Percentiles rank a stretch among this genome's conserved stretches.
These are phyloP conservation scores for Micrasema longulum DNA, from an alignment of 1,140 invertebrate species.

Conservation along the genomic window DNA sequence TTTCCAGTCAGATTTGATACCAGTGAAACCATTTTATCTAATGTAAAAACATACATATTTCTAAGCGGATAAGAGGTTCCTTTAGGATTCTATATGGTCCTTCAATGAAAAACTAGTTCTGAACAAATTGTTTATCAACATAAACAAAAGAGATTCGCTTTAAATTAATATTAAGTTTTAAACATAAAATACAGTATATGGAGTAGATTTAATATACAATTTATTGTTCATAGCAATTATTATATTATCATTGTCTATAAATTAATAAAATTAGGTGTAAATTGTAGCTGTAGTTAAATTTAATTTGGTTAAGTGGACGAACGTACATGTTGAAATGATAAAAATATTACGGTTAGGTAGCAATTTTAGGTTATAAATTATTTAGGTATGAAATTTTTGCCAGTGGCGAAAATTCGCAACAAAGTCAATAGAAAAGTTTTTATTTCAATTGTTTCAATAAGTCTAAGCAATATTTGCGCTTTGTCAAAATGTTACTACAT, in stretches of 20 bases:
- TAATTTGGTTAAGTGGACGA: background rate
- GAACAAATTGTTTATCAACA: no score
- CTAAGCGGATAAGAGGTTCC: background rate
- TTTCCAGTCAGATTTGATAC: no score
- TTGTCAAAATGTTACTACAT: no score
- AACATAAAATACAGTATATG: conserved; percentile 7
- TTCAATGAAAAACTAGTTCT: no score
- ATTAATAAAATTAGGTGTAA: conserved; percentile 10
- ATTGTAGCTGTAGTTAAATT: background rate
- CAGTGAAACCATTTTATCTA: no score
- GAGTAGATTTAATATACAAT: conserved; percentile 18
- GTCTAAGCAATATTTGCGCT: no score
- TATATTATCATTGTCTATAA: conserved; percentile 5
- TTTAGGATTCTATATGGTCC: no score
- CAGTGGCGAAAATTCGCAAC: background rate
- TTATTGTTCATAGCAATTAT: conserved; percentile 27
- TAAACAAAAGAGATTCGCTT: conserved; percentile 6
- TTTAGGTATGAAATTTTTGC: conserved; percentile 5
- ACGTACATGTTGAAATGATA: background rate
- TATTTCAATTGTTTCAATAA: background rate
- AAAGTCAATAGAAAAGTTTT: no score
- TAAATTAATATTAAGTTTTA: conserved; percentile 26
- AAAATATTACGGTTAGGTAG: conserved; percentile 4
- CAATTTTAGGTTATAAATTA: conserved; percentile 15
- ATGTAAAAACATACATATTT: background rate